Percentiles rank a stretch among this genome's conserved stretches.
phyloP scores from a whole-genome alignment of 2,113 vertebrate species.

The Dolichotis patagonum region DNA sequence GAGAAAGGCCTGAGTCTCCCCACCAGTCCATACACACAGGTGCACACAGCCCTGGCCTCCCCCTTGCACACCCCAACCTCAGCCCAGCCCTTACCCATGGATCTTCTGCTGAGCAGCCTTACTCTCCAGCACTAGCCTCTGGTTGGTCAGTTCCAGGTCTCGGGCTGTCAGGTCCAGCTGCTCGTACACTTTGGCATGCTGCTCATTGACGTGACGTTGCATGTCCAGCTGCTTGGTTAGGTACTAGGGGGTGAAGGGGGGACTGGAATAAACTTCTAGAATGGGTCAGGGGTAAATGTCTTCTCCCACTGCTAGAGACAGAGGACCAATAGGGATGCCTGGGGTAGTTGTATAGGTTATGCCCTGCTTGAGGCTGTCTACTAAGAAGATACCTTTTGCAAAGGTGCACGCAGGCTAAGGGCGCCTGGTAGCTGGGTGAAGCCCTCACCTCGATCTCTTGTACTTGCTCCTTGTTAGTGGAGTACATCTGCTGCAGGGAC shows the following conservation, averaged over 20 bases:
- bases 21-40: fast-evolving
- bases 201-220: constrained; percentile 96
- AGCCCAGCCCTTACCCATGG: constrained; percentile 88
- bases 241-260: constrained; percentile 87
- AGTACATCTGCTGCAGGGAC: constrained; percentile 97
- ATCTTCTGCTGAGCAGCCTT: constrained; percentile 98
- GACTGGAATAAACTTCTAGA: not conserved
- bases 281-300: not conserved
- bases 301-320: not conserved
- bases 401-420: not conserved
- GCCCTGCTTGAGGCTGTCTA: not conserved
- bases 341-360: not conserved
- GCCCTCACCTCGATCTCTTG: constrained; percentile 96
- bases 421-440: fast-evolving
- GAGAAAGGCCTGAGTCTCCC: not conserved
- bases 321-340: not conserved
- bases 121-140: constrained; percentile 96
- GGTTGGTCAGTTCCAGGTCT: constrained; percentile 96
- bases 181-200: constrained; percentile 98
- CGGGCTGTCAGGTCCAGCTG: constrained; percentile 96
- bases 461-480: constrained; percentile 93
- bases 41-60: not conserved
- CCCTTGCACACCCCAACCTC: not conserved
- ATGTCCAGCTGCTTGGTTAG: constrained; percentile 97
- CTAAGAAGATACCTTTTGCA: not conserved